Evolutionary conservation across 2,113 vertebrate species (phyloP).

Genomic region (Nycticorax nycticorax): DNA sequence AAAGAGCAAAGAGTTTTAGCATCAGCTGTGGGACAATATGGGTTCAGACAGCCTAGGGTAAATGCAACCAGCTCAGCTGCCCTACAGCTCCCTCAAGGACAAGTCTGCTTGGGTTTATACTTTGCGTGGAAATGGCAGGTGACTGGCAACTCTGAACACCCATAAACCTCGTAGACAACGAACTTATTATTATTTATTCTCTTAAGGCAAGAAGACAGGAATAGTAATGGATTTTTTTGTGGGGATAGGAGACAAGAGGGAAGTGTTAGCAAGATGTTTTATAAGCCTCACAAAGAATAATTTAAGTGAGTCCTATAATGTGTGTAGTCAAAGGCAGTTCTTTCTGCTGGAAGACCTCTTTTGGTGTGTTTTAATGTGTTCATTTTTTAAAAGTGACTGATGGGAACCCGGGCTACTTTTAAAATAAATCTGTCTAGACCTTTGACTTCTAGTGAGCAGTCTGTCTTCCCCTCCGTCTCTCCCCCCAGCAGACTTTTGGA

Average conservation of each 20-base stretch:
- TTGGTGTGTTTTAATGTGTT: neutral
- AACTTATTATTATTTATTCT: slow-evolving; percentile 27
- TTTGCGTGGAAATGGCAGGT: neutral
- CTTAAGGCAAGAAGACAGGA: neutral
- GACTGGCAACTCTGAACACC: neutral
- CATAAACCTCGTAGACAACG: neutral
- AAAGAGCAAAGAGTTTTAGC: neutral
- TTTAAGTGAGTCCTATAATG: neutral
- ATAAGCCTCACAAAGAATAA: neutral
- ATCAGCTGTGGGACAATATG: neutral
- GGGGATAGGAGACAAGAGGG: neutral
- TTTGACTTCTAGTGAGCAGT: neutral
- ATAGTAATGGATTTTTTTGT: slow-evolving; percentile 20
- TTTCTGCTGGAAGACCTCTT: neutral
- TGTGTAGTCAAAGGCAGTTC: neutral
- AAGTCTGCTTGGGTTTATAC: neutral
- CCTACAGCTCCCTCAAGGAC: neutral
- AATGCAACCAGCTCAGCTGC: neutral
- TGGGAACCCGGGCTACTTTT: neutral
- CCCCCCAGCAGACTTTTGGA: neutral
- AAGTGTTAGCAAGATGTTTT: neutral
- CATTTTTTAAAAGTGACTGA: neutral
- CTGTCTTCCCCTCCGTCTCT: neutral
- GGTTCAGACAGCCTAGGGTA: neutral
- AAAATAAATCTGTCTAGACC: neutral